Evolutionary conservation across 2,797 vertebrate genomes (phyloP), one percentile per base, ranked within the genome.

Genomic region (Limosa lapponica): DNA sequence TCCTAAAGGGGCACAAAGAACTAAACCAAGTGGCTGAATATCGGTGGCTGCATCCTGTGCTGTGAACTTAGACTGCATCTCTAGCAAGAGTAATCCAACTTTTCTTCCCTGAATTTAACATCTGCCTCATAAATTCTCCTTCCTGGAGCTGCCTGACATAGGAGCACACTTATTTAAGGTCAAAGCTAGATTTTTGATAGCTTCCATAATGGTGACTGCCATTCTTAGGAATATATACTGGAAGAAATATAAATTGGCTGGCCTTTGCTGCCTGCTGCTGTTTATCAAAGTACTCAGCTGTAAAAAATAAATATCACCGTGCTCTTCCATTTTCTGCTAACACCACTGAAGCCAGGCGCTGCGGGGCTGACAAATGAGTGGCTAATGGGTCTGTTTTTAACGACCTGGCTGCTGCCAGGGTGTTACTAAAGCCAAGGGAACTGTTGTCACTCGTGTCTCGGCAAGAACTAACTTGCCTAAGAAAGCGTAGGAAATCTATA

Each of bases 151-250:
- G 59, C 67, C 69, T 91, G 92, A 24, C 70, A 36, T 3, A 64
- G 62, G 22, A 89, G 74, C 93, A 90, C 70, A 34, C 80, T 87
- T 93, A 95, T 77, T 95, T 96, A 90, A 95, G 94, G 85, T 85
- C 90, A 87, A 83, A 85, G 86, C 54, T 49, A 64, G 93, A 27
- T 93, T 95, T 96, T 89, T 92, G 93, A 95, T 96, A 78, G 85
- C 82, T 97, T 96, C 93, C 70, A 82, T 96, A 93, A 94, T 82
- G 55, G 75, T 92, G 83, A 48, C 83, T 94, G 95, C 93, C 91
- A 95, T 77, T 93, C 93, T 82, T 85, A 57, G 80, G 89, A 37
- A 94, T 65, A 82, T 89, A 79, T 82, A 66, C 86, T 74, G 66
- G 58, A 58, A 87, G 83, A 92, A 95, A 73, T 91, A 96, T 54